phyloP scores from a whole-genome alignment of 2,888 invertebrate species.

The Catocala fraxini region DNA sequence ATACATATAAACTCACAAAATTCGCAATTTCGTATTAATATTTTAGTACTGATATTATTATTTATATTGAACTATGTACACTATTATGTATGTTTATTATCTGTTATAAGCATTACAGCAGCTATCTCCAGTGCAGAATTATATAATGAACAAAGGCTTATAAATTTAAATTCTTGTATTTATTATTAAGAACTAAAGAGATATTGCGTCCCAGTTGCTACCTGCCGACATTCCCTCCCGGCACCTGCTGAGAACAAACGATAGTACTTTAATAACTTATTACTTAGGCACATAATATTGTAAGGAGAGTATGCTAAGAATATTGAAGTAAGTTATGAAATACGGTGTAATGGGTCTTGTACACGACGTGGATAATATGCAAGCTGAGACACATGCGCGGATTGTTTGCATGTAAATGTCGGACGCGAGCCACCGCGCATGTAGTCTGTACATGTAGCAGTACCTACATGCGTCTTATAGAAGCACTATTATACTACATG shows the following conservation, averaged over 20 bases:
- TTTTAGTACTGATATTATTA: no score
- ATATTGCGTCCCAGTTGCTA: slow-evolving; percentile 3
- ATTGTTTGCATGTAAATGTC: no score
- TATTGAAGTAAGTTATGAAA: not conserved
- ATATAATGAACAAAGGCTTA: not conserved
- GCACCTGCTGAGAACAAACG: slow-evolving; percentile 10
- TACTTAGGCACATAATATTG: slow-evolving; percentile 14
- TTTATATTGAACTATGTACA: no score
- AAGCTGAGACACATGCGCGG: no score
- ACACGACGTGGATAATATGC: no score
- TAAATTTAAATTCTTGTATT: slow-evolving; percentile 10
- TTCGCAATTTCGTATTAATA: no score
- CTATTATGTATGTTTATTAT: no score
- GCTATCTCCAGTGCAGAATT: not conserved
- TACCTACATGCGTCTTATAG: no score
- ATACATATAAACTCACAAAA: no score
- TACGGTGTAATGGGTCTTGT: not conserved
- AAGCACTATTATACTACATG: no score
- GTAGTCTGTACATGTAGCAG: no score
- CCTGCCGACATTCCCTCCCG: slow-evolving; percentile 5
- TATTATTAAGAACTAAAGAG: slow-evolving; percentile 14
- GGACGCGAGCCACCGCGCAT: no score
- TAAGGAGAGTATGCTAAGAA: not conserved
- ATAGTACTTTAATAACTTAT: slow-evolving; percentile 19
- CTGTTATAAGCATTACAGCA: not conserved